Evolutionary conservation across 2,888 invertebrate species (phyloP).

Genomic region (Perizoma affinitatum): DNA sequence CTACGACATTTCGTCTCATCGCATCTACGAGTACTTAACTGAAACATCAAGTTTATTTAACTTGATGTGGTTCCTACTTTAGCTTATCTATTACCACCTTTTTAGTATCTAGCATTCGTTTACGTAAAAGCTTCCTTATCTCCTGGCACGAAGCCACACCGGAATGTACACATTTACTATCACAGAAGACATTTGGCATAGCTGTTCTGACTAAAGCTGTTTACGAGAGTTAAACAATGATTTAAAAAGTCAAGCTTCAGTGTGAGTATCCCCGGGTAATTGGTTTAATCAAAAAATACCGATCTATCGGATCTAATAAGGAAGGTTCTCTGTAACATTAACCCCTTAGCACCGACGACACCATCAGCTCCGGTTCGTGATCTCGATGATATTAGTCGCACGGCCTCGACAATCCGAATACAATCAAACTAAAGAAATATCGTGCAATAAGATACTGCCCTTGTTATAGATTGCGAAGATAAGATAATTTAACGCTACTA

Average conservation of each 20-base stretch:
- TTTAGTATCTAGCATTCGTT: slow-evolving; percentile 30
- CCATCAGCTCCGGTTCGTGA: slow-evolving; percentile 53
- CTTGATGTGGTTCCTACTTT: slow-evolving; percentile 8
- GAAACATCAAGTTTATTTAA: slow-evolving; percentile 28
- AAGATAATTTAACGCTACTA: slow-evolving; percentile 26
- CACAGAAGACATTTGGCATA: slow-evolving; percentile 25
- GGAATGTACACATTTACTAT: slow-evolving; percentile 35
- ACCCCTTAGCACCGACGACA: slow-evolving; percentile 55
- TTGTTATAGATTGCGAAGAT: slow-evolving; percentile 22
- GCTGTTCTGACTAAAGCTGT: slow-evolving; percentile 19
- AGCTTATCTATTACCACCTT: slow-evolving; percentile 31
- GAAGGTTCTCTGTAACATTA: slow-evolving; percentile 63
- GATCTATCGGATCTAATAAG: slow-evolving; percentile 35
- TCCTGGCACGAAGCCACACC: slow-evolving; percentile 38
- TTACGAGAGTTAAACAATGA: slow-evolving; percentile 24
- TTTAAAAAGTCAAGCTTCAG: slow-evolving; percentile 18
- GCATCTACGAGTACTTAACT: slow-evolving; percentile 40
- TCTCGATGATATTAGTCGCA: slow-evolving; percentile 47
- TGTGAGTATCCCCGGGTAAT: slow-evolving; percentile 27
- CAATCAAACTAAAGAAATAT: slow-evolving; percentile 33
- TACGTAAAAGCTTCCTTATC: slow-evolving; percentile 41
- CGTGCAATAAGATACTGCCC: slow-evolving; percentile 23
- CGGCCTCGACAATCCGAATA: slow-evolving; percentile 39
- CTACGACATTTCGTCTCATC: slow-evolving; percentile 45
- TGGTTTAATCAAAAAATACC: slow-evolving; percentile 54